These are phyloP conservation scores for Tiliqua scincoides DNA, from an alignment of 2,113 vertebrate genomes.

Conservation along the genomic window DNA sequence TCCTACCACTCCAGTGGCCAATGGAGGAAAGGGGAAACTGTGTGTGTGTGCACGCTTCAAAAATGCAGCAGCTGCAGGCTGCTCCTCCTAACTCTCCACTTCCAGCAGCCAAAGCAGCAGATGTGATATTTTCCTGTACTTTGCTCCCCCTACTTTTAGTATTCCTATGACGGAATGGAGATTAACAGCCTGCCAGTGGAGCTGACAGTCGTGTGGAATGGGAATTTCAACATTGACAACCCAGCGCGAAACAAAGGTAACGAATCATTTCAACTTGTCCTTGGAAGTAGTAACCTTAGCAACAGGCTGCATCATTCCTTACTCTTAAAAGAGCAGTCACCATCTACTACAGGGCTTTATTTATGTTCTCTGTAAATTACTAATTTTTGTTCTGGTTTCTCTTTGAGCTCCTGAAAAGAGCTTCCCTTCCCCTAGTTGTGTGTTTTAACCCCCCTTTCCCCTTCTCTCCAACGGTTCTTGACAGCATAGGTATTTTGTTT, in stretches of 20 bases:
- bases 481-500: conserved; percentile 34
- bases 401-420: conserved; percentile 5
- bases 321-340: conserved; percentile 59
- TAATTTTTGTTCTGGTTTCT: conserved; percentile 25
- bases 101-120: background rate
- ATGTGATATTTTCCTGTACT: conserved; percentile 12
- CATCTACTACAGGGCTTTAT: conserved; percentile 46
- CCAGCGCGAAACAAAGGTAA: conserved; percentile 97
- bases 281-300: conserved; percentile 75
- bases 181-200: conserved; percentile 96
- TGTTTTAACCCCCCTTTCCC: background rate
- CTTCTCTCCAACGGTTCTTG: background rate
- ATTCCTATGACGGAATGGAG: conserved; percentile 96
- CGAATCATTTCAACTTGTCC: conserved; percentile 73
- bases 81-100: background rate
- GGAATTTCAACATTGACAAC: conserved; percentile 98
- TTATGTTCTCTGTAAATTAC: conserved; percentile 57
- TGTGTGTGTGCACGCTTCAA: background rate
- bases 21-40: background rate
- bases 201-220: conserved; percentile 97
- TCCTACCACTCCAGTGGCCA: background rate
- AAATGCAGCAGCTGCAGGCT: background rate
- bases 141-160: conserved; percentile 76
- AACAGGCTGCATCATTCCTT: conserved; percentile 57
- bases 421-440: conserved; percentile 23